Conservation (phyloP, 1,140 invertebrate species). For the Eupeodes corollae region DNA sequence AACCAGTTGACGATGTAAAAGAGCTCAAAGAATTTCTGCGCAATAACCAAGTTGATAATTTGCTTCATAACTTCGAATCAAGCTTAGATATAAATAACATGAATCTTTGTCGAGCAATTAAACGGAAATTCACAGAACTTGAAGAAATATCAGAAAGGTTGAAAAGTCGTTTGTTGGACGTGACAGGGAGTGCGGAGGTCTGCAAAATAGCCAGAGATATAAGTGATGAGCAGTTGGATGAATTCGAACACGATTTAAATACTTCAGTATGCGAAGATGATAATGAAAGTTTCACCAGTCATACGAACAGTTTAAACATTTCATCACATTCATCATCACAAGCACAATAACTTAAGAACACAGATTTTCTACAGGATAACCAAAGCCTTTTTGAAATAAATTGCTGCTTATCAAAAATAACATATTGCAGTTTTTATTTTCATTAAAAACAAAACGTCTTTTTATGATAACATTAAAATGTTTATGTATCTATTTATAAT, state of each 20-base stretch:
- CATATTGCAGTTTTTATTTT: no score
- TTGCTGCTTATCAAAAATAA: no score
- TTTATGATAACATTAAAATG: no score
- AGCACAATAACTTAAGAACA: no score
- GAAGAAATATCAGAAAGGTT: constrained; percentile 50
- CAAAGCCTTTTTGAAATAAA: no score
- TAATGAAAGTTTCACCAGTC: no score
- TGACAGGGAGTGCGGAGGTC: constrained; percentile 46
- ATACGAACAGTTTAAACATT: no score
- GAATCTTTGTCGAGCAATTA: constrained; percentile 38
- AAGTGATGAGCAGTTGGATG: constrained; percentile 40
- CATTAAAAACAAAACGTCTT: no score
- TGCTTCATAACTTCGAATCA: constrained; percentile 24
- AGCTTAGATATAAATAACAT: constrained; percentile 20
- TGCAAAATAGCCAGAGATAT: constrained; percentile 35
- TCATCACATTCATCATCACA: no score
- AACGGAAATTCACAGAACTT: constrained; percentile 49
- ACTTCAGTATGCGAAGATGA: constrained; percentile 12
- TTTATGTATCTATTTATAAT: no score
- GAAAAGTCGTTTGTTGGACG: constrained; percentile 43
- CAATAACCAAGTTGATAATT: constrained; percentile 12
- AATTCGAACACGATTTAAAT: constrained; percentile 44
- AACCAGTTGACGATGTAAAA: constrained; percentile 8
- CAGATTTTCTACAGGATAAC: no score
- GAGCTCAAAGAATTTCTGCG: neutral